Conservation (phyloP, 2,113 vertebrate species). For the Galbula dea region DNA sequence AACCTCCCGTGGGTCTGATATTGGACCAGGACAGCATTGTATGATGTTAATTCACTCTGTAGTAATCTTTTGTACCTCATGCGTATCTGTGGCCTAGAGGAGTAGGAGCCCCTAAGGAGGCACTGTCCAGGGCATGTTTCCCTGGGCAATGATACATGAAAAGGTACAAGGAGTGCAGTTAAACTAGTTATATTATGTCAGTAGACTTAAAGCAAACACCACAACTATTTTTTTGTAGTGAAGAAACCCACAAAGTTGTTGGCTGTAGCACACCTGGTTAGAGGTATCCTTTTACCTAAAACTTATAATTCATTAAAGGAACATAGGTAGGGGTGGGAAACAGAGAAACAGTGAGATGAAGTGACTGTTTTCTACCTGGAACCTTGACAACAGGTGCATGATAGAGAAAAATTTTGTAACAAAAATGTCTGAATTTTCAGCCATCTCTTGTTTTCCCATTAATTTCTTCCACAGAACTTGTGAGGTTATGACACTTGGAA, state of each 20-base stretch:
- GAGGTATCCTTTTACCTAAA: background rate
- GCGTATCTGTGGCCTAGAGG: rapidly evolving
- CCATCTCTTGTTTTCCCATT: background rate
- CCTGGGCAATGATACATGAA: background rate
- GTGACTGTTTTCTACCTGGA: background rate
- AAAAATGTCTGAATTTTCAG: background rate
- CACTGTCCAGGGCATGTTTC: rapidly evolving
- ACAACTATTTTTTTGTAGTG: rapidly evolving
- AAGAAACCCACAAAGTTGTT: background rate
- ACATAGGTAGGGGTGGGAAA: background rate
- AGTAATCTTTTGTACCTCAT: background rate
- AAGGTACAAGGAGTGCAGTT: background rate
- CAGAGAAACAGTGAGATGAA: background rate
- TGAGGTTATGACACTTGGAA: background rate
- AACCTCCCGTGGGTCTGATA: no score
- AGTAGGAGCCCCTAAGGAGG: rapidly evolving
- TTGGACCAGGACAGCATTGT: no score
- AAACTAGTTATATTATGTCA: background rate
- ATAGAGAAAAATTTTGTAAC: background rate
- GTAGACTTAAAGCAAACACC: background rate
- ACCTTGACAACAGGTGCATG: background rate
- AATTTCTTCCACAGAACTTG: background rate
- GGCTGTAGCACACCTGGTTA: rapidly evolving
- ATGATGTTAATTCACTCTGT: no score
- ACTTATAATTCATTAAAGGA: background rate